Conservation (phyloP, 2,888 invertebrate genomes). For the Drosophila anomalata region DNA sequence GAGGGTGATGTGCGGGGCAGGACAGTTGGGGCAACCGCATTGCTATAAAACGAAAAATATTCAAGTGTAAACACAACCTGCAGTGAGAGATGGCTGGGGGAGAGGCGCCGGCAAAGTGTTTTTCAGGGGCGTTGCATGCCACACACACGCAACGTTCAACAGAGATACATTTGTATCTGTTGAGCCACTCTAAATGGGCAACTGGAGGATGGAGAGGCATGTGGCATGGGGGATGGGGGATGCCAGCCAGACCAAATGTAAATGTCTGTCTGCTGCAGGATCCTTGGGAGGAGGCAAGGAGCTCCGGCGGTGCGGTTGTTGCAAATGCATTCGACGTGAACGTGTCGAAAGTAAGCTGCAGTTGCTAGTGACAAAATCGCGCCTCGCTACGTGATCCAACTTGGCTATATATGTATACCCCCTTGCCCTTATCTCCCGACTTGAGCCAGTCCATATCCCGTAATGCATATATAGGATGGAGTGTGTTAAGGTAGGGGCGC, state of each 20-base stretch:
- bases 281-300: constrained; percentile 18
- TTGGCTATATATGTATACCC: constrained; percentile 8
- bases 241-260: constrained; percentile 47
- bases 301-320: constrained; percentile 23
- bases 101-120: constrained; percentile 65
- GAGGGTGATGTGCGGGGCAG: constrained; percentile 17
- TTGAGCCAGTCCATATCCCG: constrained; percentile 19
- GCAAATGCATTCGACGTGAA: constrained; percentile 69
- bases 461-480: constrained; percentile 50
- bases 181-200: constrained; percentile 21
- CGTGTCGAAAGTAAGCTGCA: constrained; percentile 66
- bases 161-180: constrained; percentile 68
- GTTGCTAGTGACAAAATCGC: constrained; percentile 72
- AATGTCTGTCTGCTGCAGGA: constrained; percentile 49
- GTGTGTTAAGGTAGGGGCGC: constrained; percentile 1
- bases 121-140: constrained; percentile 66
- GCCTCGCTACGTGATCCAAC: constrained; percentile 45
- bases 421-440: background rate
- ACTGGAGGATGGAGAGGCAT: constrained; percentile 5
- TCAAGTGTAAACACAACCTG: constrained; percentile 61
- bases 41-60: constrained; percentile 58
- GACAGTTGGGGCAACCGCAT: constrained; percentile 48
- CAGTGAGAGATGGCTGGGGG: background rate
- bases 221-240: background rate
- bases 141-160: constrained; percentile 32